Evolutionary conservation across 53 echinoderm and acorn worm genomes (phyloP), one percentile per base, ranked within the genome.

Genomic region (Pentamera pediparva): DNA sequence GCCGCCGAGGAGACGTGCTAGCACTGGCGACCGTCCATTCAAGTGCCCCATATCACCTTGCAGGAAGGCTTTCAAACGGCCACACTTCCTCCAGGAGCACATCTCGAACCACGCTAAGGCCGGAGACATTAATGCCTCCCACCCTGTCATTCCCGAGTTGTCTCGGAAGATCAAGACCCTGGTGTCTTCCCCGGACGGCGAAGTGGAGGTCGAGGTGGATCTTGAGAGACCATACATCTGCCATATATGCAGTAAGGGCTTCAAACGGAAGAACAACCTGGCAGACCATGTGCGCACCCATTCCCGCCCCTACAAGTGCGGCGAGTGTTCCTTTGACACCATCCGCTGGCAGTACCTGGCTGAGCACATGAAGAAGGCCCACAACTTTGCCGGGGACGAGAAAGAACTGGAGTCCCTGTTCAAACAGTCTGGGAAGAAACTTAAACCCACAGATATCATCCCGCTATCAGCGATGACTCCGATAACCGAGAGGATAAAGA

Each of bases 291-390:
- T 98, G 19, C 83, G 91, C 4, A 98, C 86, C 33, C 98, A 98
- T 31, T 88, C 98, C 19, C 73, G 98, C 48, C 98, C 98, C 5
- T 98, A 91, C 79, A 92, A 91, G 75, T 98, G 98, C 65, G 89
- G 89, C 2, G 98, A 92, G 74, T 98, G 98, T 45, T 70, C 73
- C 20, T 98, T 88, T 69, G 92, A 86, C 86, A 98, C 98, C 4
- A 98, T 92, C 38, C 85, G 98, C 27, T 91, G 91, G 92, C 98
- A 98, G 65, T 98, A 98, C 58, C 64, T 98, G 22, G 92, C 92
- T 35, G 92, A 89, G 20, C 98, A 98, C 76, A 80, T 92, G 81
- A 83, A 76, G 56, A 91, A 89, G 49, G 88, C 78, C 32, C 98
- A 98, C 78, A 83, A 81, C 28, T 89, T 98, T 83, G 84, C 81